These are phyloP conservation scores for Netelia melanura DNA, from an alignment of 2,888 invertebrate species.

Conservation along the genomic window DNA sequence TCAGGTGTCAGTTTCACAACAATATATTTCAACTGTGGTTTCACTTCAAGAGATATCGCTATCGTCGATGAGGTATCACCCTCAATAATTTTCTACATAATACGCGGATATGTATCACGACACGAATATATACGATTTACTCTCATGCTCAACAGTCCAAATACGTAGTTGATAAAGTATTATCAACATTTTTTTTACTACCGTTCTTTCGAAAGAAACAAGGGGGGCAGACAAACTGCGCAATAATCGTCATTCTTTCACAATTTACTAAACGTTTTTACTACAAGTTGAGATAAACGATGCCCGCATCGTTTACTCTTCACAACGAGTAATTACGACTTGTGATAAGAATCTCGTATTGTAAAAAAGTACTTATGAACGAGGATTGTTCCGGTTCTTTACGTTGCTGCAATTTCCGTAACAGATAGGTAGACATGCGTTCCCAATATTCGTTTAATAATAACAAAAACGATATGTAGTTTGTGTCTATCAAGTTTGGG, in stretches of 20 bases:
- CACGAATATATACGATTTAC: slow-evolving; percentile 31
- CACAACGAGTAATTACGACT: slow-evolving; percentile 1
- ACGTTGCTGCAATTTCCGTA: background rate
- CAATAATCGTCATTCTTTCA: slow-evolving; percentile 18
- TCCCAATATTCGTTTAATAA: no score
- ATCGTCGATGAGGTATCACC: slow-evolving; percentile 89
- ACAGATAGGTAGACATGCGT: no score
- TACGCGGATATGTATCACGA: slow-evolving; percentile 25
- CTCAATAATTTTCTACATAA: slow-evolving; percentile 61
- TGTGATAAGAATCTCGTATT: background rate
- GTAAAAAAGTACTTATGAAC: background rate
- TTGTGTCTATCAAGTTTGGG: background rate
- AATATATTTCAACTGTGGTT: slow-evolving; percentile 99
- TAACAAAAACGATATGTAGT: background rate
- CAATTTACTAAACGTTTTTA: slow-evolving; percentile 21
- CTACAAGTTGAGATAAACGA: slow-evolving; percentile 22
- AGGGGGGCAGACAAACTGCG: background rate
- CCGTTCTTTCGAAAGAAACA: background rate
- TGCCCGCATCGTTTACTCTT: slow-evolving; percentile 50
- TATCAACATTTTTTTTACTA: background rate
- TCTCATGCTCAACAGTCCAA: background rate
- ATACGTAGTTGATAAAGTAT: slow-evolving; percentile 8
- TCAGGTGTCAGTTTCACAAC: slow-evolving; percentile 99
- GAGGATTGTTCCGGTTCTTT: background rate
- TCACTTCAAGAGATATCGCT: slow-evolving; percentile 99